Conservation (phyloP, 2,888 invertebrate genomes). For the Rhagonycha lutea region DNA sequence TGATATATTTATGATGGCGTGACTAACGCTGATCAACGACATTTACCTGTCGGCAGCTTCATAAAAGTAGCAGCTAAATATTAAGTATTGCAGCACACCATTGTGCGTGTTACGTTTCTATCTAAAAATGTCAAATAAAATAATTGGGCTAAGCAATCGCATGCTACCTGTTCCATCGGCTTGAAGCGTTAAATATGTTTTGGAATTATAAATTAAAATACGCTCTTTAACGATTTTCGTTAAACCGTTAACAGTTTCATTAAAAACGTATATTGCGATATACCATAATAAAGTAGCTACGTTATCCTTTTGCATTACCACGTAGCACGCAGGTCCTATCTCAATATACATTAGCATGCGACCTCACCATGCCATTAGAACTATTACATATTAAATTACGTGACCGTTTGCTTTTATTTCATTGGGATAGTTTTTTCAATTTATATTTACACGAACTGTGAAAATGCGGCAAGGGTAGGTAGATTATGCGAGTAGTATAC, state of each 20-base stretch:
- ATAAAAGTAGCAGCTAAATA: conserved; percentile 43
- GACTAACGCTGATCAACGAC: conserved; percentile 44
- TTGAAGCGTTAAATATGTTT: background rate
- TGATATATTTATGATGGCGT: conserved; percentile 44
- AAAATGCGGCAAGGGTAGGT: background rate
- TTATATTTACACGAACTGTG: conserved; percentile 3
- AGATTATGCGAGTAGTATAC: background rate
- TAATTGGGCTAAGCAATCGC: conserved; percentile 25
- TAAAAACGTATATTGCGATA: background rate
- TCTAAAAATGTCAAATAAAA: conserved; percentile 24
- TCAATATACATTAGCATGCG: conserved; percentile 45
- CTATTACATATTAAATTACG: conserved; percentile 43
- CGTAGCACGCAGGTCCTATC: conserved; percentile 38
- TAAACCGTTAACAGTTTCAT: background rate
- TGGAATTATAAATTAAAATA: background rate
- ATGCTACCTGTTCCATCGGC: background rate
- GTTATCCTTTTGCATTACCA: conserved; percentile 20
- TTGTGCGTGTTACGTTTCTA: conserved; percentile 24
- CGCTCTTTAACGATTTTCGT: background rate
- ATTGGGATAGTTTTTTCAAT: conserved; percentile 29
- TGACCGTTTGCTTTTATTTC: conserved; percentile 37
- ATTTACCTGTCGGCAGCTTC: conserved; percentile 48
- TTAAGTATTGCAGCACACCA: conserved; percentile 37
- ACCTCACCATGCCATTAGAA: conserved; percentile 42
- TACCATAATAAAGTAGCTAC: background rate